Conservation (phyloP, 1,140 invertebrate genomes). For the Aphis craccivora region DNA sequence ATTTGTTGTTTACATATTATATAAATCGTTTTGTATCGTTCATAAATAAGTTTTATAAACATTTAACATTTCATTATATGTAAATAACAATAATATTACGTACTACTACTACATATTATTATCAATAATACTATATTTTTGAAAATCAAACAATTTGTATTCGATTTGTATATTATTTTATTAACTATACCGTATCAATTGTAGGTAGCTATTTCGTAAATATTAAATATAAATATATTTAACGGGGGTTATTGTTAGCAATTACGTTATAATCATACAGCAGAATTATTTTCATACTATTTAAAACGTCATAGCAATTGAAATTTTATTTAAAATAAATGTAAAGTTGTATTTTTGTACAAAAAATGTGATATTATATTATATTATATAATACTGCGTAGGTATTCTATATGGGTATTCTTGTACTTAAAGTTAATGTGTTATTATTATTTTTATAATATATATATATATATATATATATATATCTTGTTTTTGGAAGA, state of each 20-base stretch:
- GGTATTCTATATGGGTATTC: not conserved
- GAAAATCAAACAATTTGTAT: not conserved
- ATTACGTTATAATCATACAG: not conserved
- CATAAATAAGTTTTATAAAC: not conserved
- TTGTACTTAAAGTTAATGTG: constrained; percentile 3
- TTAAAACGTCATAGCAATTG: not conserved
- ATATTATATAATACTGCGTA: not conserved
- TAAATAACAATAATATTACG: too few relatives aligned
- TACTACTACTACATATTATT: not conserved
- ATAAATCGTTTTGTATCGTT: too few relatives aligned
- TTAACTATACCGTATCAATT: not conserved
- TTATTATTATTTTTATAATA: not conserved
- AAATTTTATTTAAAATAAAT: not conserved
- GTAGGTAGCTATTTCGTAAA: too few relatives aligned
- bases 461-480: too few relatives aligned
- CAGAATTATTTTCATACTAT: not conserved
- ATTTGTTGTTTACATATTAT: too few relatives aligned
- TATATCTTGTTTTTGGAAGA: not conserved
- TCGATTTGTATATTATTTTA: not conserved
- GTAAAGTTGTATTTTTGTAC: not conserved
- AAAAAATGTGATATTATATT: not conserved
- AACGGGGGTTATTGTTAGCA: not conserved
- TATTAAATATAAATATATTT: not conserved
- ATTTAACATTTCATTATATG: not conserved
- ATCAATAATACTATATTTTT: not conserved